Conservation (phyloP, 1,140 invertebrate species). For the Hycleus phaleratus region DNA sequence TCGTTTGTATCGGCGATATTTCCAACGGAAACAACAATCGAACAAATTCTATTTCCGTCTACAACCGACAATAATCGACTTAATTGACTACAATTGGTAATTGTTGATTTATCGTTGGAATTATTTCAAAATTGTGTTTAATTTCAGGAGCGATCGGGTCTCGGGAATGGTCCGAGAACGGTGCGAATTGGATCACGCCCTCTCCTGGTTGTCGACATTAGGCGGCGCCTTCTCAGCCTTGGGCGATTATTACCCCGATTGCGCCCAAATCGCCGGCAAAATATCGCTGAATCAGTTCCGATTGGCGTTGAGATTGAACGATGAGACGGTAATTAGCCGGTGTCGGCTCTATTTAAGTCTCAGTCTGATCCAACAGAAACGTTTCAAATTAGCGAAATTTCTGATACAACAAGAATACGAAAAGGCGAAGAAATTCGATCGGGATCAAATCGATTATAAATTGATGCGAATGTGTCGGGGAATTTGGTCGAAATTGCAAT, state of each 20-base stretch:
- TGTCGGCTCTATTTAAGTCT: slow-evolving; percentile 82
- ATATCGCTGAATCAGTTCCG: slow-evolving; percentile 77
- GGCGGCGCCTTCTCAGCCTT: slow-evolving; percentile 90
- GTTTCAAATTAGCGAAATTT: slow-evolving; percentile 53
- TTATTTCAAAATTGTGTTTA: slow-evolving; percentile 1
- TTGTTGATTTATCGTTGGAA: slow-evolving; percentile 7
- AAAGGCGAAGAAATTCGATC: slow-evolving; percentile 44
- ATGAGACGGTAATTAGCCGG: slow-evolving; percentile 67
- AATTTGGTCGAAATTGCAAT: slow-evolving; percentile 73
- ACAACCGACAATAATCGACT: slow-evolving; percentile 48
- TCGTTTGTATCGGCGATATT: neutral
- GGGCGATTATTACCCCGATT: slow-evolving; percentile 73
- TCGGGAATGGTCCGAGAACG: slow-evolving; percentile 49
- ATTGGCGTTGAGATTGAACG: slow-evolving; percentile 69
- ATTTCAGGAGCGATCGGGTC: slow-evolving; percentile 28
- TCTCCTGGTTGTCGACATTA: slow-evolving; percentile 93
- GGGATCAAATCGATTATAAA: slow-evolving; percentile 46
- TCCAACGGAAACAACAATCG: neutral
- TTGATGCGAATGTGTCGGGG: slow-evolving; percentile 74
- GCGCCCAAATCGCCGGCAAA: slow-evolving; percentile 76
- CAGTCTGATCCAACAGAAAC: slow-evolving; percentile 74
- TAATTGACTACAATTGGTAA: slow-evolving; percentile 62
- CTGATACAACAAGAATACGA: slow-evolving; percentile 60
- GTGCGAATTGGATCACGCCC: slow-evolving; percentile 71
- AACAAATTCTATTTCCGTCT: slow-evolving; percentile 30